Conservation (phyloP, 2,888 invertebrate species). For the Stenodema calcarata region DNA sequence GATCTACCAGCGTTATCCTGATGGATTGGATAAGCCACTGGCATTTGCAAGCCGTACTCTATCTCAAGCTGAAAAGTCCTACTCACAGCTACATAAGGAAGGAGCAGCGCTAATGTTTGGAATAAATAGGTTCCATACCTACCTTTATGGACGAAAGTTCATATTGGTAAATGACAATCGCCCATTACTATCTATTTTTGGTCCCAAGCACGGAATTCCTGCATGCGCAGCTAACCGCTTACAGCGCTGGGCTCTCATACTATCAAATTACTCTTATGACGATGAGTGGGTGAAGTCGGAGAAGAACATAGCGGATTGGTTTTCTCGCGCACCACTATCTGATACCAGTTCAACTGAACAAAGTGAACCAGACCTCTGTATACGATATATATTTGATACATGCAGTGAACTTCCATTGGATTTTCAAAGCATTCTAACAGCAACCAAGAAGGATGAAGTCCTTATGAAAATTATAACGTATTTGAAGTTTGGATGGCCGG, state of each 20-base stretch:
- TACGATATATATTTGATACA: no score
- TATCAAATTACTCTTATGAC: background rate
- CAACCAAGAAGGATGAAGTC: background rate
- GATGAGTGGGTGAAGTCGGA: slow-evolving; percentile 9
- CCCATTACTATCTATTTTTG: background rate
- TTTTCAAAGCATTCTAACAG: no score
- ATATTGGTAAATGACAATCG: background rate
- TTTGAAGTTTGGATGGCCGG: background rate
- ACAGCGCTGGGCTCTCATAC: slow-evolving; percentile 18
- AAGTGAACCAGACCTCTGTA: no score
- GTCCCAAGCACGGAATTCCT: slow-evolving; percentile 11
- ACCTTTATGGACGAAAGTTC: background rate
- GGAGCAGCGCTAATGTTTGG: slow-evolving; percentile 20
- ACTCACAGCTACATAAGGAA: slow-evolving; percentile 1
- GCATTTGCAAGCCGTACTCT: slow-evolving; percentile 7
- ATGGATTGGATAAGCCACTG: background rate
- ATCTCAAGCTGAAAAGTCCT: background rate
- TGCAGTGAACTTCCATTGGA: no score
- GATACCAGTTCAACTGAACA: no score
- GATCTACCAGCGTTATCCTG: background rate
- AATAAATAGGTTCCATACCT: background rate
- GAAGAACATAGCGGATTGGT: slow-evolving; percentile 22
- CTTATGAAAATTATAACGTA: background rate
- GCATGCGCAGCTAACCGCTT: background rate
- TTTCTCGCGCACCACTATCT: background rate